Conservation (phyloP, 1,140 invertebrate species). For the Pseudomyrmex sp. region DNA sequence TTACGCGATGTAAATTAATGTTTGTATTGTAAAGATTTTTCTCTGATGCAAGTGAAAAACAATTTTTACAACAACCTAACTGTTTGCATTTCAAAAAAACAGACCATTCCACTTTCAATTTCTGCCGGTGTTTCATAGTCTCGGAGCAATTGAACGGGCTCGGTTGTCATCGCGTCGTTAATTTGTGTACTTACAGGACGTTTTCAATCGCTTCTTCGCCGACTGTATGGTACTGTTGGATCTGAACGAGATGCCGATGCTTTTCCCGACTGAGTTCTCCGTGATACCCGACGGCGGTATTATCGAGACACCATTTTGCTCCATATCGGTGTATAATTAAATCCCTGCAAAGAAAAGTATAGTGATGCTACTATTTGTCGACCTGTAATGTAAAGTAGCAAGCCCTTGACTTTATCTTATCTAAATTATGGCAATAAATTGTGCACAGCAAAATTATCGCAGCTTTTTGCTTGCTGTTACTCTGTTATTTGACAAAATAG, state of each 20-base stretch:
- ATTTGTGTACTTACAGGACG: constrained; percentile 67
- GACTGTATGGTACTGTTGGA: constrained; percentile 64
- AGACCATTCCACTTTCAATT: neutral
- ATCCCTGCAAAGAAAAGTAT: constrained; percentile 13
- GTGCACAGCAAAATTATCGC: neutral
- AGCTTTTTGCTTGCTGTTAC: neutral
- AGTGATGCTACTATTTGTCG: neutral
- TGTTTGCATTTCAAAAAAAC: neutral
- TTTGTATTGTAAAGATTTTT: neutral
- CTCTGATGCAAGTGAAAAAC: neutral
- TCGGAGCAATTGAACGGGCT: neutral
- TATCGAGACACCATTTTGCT: constrained; percentile 75
- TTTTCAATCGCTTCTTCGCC: constrained; percentile 71
- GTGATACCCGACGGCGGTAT: constrained; percentile 69
- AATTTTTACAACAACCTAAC: neutral
- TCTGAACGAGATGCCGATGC: constrained; percentile 70
- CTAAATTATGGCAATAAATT: neutral
- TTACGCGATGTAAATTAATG: neutral
- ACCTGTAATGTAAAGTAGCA: neutral
- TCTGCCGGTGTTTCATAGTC: neutral
- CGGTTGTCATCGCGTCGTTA: neutral
- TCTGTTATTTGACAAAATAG: neutral
- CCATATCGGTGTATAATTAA: constrained; percentile 68
- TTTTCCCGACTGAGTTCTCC: constrained; percentile 68
- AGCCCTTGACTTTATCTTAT: constrained; percentile 30